Evolutionary conservation across 2,797 vertebrate species (phyloP).

Genomic region (Geotrypetes seraphini): DNA sequence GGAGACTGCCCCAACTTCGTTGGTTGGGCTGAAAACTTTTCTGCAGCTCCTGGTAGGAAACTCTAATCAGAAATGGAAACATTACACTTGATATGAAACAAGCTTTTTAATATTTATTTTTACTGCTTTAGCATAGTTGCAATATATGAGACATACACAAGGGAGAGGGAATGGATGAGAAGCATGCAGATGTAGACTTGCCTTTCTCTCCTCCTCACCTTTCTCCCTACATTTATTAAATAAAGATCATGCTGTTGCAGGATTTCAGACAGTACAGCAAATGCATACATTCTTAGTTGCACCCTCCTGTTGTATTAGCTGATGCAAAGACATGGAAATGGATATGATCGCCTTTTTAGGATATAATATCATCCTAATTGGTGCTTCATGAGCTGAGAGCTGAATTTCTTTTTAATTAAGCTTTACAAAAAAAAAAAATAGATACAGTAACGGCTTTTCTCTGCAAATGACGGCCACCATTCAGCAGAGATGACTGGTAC

Average conservation of each 20-base stretch:
- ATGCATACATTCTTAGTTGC: constrained; percentile 46
- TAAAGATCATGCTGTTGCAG: constrained; percentile 31
- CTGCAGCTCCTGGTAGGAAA: too few species aligned
- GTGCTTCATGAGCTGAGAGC: constrained; percentile 56
- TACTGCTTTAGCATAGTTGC: too few species aligned
- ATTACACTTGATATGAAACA: too few species aligned
- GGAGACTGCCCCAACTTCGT: too few species aligned
- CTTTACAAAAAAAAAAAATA: too few species aligned
- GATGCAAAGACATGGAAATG: constrained; percentile 58
- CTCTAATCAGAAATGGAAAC: too few species aligned
- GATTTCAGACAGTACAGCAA: constrained; percentile 44
- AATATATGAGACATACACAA: too few species aligned
- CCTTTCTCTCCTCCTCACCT: background rate
- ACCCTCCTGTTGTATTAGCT: constrained; percentile 56
- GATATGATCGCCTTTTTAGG: constrained; percentile 68
- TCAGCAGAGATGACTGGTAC: constrained; percentile 58
- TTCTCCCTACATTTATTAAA: constrained; percentile 31
- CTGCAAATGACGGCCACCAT: constrained; percentile 55
- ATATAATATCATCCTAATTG: constrained; percentile 71
- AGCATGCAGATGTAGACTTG: too few species aligned
- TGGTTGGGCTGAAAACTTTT: too few species aligned
- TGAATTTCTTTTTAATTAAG: constrained; percentile 71
- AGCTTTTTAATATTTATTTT: too few species aligned
- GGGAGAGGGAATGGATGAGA: too few species aligned
- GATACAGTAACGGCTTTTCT: constrained; percentile 58